phyloP scores from a whole-genome alignment of 2,888 invertebrate genomes.

The Homarus gammarus region DNA sequence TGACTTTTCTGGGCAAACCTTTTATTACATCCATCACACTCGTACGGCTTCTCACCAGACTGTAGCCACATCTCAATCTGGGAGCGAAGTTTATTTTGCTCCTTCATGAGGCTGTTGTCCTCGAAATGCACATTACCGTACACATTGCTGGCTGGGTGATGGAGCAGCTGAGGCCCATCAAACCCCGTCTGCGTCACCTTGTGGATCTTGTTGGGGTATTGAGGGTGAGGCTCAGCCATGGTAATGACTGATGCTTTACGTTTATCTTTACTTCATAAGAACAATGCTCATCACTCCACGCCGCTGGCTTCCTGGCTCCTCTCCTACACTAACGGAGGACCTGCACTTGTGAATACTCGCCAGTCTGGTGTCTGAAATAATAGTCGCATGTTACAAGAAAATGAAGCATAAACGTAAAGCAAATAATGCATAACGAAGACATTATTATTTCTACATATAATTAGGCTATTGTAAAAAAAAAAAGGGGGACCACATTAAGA shows the following conservation, averaged over 20 bases:
- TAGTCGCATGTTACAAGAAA: not conserved
- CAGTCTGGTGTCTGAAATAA: not conserved
- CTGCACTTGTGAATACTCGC: not conserved
- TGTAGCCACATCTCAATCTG: conserved; percentile 68
- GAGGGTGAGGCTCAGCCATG: conserved; percentile 61
- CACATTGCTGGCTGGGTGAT: conserved; percentile 28
- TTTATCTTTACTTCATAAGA: not conserved
- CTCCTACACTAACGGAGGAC: not conserved
- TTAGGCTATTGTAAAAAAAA: too few species aligned
- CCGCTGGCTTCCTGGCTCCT: not conserved
- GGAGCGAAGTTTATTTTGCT: conserved; percentile 55
- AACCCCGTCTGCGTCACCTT: conserved; percentile 61
- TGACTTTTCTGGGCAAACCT: conserved; percentile 64
- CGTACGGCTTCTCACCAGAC: conserved; percentile 63
- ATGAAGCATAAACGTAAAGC: too few species aligned
- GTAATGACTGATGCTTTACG: not conserved
- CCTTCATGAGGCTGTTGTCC: conserved; percentile 36
- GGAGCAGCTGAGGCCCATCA: conserved; percentile 48
- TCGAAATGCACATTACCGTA: conserved; percentile 39
- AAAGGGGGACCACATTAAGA: too few species aligned
- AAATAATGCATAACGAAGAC: too few species aligned
- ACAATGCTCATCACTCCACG: not conserved
- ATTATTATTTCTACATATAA: too few species aligned
- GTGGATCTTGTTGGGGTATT: conserved; percentile 52
- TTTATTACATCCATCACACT: conserved; percentile 56